Base-by-base conservation (phyloP, 2,888 invertebrate genomes). In the Lucinisca nassula region DNA sequence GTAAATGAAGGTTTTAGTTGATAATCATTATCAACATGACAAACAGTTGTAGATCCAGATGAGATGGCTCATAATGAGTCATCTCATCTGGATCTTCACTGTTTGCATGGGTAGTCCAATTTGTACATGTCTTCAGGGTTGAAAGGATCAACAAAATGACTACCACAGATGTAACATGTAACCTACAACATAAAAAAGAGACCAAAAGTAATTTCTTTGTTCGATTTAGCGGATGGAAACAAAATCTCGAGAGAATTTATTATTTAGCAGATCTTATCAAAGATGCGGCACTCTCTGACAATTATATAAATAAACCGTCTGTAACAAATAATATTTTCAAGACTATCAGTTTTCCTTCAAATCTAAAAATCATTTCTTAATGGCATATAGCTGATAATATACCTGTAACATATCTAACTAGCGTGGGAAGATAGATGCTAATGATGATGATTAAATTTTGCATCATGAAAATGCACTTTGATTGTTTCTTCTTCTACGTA, bases 241-340 rank as follows among this genome's bases (percentile, higher is more conserved):
- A 55, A n/a, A 55, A 55, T 45, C 55, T 55, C n/a, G 4, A 21
- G 55, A n/a, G 55, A 55, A n/a, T 55, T 55, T n/a, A 55, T 55
- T 8, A 17, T 55, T 17, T 17, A 55, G 55, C 10, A 55, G 55
- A 55, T 55, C n/a, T 55, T 55, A 55, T 55, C 55, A 4, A 4
- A 55, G 55, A 55, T 55, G 55, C 10, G n/a, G 55, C 55, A 55
- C 10, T 55, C n/a, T 55, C 55, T 55, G 55, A 55, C 55, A 55
- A 55, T 55, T 55, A 55, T 45, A 17, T 55, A 55, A 55, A 55
- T 55, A 55, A 55, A 55, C n/a, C 10, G 55, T 14, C 55, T 8
- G 55, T 55, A 55, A 55, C 17, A 55, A 55, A 55, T 55, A 67
- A 35, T 35, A 67, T 67, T 67, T 67, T 67, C 35, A 32, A 67